phyloP scores from a whole-genome alignment of 2,888 invertebrate genomes.

The Spodoptera littoralis region DNA sequence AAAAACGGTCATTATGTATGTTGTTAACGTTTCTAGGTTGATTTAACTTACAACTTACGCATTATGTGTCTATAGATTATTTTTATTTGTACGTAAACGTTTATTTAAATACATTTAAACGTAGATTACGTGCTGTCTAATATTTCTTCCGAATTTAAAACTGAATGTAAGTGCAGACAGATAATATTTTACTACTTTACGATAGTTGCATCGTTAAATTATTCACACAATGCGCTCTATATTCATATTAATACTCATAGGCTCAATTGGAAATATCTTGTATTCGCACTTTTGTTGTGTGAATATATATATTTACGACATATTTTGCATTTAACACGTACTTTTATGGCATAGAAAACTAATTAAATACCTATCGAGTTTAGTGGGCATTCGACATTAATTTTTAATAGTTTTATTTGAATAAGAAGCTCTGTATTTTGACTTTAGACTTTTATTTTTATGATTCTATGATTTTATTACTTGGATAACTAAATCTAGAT shows the following conservation, averaged over 20 bases:
- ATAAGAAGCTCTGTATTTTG: background rate
- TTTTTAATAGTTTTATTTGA: constrained; percentile 22
- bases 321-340: constrained; percentile 40
- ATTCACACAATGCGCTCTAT: constrained; percentile 5
- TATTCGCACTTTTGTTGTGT: constrained; percentile 13
- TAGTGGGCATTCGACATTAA: constrained; percentile 20
- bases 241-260: constrained; percentile 14
- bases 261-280: background rate
- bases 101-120: too few relatives aligned
- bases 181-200: background rate
- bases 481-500: too few relatives aligned
- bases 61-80: too few relatives aligned
- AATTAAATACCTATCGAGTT: constrained; percentile 36
- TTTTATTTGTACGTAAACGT: too few relatives aligned
- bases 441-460: background rate
- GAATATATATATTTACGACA: constrained; percentile 31
- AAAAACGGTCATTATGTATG: too few relatives aligned
- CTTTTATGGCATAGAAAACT: constrained; percentile 17
- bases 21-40: too few relatives aligned
- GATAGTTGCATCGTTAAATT: background rate
- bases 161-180: too few relatives aligned
- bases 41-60: too few relatives aligned
- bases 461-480: background rate
- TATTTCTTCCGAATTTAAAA: too few relatives aligned
- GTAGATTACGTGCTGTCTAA: too few relatives aligned